Conservation (phyloP, 37 sponge, comb jelly and placozoan genomes). For the Beroe forskalii region DNA sequence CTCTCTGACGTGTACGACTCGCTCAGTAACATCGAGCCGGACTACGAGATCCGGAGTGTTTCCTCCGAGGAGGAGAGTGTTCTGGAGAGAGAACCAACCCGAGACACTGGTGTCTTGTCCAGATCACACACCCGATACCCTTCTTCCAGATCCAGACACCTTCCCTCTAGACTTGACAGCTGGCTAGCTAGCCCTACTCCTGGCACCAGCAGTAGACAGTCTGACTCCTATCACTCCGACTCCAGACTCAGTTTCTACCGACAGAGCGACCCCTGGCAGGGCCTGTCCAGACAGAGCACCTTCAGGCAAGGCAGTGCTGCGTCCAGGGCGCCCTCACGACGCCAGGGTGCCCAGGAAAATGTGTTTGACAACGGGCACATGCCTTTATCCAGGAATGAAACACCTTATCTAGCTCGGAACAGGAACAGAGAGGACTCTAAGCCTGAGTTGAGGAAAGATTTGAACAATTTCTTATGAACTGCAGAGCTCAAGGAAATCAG, state of each 20-base stretch:
- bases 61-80: conserved; percentile 29
- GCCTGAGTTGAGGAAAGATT: conserved; percentile 24
- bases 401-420: neutral
- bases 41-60: conserved; percentile 58
- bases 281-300: neutral
- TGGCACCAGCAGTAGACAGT: neutral
- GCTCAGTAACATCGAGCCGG: neutral
- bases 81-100: neutral
- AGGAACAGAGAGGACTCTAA: conserved; percentile 14
- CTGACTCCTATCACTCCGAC: neutral
- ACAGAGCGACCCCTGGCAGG: neutral
- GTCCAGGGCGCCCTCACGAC: neutral
- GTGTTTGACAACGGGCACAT: neutral
- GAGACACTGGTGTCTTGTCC: neutral
- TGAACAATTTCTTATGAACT: conserved; percentile 13
- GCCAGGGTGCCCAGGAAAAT: neutral
- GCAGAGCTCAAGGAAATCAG: too few relatives aligned
- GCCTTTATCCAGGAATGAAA: neutral
- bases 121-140: neutral
- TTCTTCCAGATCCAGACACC: neutral
- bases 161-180: neutral
- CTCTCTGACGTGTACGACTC: conserved; percentile 31
- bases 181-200: neutral
- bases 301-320: neutral
- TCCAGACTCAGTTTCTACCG: neutral